Evolutionary conservation across 1,140 invertebrate species (phyloP), one percentile per base, ranked within the genome.

Genomic region (Apis laboriosa): DNA sequence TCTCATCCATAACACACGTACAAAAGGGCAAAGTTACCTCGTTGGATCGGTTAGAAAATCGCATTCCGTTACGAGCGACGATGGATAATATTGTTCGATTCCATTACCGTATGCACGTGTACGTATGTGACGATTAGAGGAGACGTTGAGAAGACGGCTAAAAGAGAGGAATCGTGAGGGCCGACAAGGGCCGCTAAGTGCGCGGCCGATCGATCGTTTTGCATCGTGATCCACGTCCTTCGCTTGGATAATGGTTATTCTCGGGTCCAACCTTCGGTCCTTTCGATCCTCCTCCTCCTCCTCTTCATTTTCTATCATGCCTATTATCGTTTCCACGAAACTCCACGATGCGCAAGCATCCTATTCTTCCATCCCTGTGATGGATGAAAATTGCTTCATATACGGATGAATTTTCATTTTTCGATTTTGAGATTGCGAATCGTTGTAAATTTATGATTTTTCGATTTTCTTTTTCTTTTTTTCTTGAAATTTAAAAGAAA

Each of bases 151-250:
- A 77, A 5, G 34, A 34, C 17, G 28, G 28, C 51, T 66, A 58
- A 77, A 82, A 66, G 15, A 34, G 49, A 68, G 55, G 19, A 70
- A 24, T n/a, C 53, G 24, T 28, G 15, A 28, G 61, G 3, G 75
- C 51, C 34, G 19, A 24, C 17, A 72, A 75, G 78, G 67, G 67
- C 53, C 68, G 49, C 61, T 68, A 86, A 84, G 64, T 73, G 64
- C 72, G 28, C 60, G 17, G 17, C 51, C 63, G 75, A 51, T 64
- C 15, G 51, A 58, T 28, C 74, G 82, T 86, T 86, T 85, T 82
- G 84, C 83, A 85, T 82, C 74, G 67, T 73, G 85, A 56, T 71
- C 77, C 76, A 71, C 77, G 77, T 67, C 71, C 34, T 61, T 9
- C 49, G 34, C 58, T 28, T 17, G 68, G 81, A 79, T 85, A 77